A percentile compares a stretch with the other conserved stretches of the same genome.
Evolutionary conservation across 2,888 invertebrate species (phyloP).

Genomic region (Parascotia fuliginaria): DNA sequence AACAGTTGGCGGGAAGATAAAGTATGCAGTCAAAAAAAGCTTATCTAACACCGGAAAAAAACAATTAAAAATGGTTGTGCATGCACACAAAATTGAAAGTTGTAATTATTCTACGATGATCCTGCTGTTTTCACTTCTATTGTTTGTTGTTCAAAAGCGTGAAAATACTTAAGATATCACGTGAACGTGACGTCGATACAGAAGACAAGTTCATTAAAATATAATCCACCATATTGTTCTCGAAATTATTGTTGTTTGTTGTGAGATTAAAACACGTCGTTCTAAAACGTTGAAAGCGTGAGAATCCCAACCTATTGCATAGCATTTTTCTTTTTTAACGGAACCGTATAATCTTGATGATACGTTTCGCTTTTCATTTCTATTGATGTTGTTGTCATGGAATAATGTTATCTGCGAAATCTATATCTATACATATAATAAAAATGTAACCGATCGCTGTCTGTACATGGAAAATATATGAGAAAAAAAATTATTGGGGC

Average conservation of each 20-base stretch:
- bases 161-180: constrained; percentile 56
- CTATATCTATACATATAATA: too few relatives aligned
- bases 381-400: constrained; percentile 7
- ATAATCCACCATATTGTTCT: constrained; percentile 16
- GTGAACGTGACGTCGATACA: constrained; percentile 22
- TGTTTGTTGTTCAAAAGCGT: constrained; percentile 75
- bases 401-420: too few relatives aligned
- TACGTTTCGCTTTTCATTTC: constrained; percentile 38
- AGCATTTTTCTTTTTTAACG: constrained; percentile 38
- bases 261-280: background rate
- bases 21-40: too few relatives aligned
- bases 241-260: background rate
- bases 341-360: constrained; percentile 43
- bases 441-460: too few relatives aligned
- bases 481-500: too few relatives aligned
- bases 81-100: constrained; percentile 66
- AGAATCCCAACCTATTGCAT: constrained; percentile 21
- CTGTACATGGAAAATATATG: too few relatives aligned
- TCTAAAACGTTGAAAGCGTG: constrained; percentile 35
- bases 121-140: constrained; percentile 78
- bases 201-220: constrained; percentile 9
- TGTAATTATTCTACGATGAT: constrained; percentile 60
- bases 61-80: constrained; percentile 35
- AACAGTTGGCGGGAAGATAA: too few relatives aligned
- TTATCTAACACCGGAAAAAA: constrained; percentile 19